A percentile compares a stretch with the other conserved stretches of the same genome.
Conservation (phyloP, 2,113 vertebrate species). For the Rhynchomys soricoides region DNA sequence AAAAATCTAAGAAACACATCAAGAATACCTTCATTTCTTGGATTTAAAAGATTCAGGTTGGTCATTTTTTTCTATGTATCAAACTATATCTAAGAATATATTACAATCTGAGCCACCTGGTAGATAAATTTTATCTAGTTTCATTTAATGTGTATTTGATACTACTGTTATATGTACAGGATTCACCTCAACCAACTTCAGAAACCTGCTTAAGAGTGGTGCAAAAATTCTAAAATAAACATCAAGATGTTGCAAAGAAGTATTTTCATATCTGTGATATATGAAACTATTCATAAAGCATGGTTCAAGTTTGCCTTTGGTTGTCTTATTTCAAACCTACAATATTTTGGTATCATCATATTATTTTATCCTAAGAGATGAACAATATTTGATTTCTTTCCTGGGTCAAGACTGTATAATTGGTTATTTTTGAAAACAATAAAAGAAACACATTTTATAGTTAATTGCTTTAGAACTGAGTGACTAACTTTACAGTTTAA, state of each 20-base stretch:
- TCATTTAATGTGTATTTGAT: neutral
- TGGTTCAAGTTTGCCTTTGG: neutral
- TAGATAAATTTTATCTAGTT: neutral
- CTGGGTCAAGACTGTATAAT: neutral
- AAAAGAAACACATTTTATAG: neutral
- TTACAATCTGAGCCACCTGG: neutral
- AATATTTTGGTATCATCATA: neutral
- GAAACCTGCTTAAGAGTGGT: too few species aligned
- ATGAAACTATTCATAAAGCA: neutral
- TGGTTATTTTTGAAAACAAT: neutral
- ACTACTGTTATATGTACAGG: accelerated
- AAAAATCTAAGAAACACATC: neutral
- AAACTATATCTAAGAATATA: neutral
- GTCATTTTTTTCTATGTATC: neutral
- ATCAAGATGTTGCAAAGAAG: neutral
- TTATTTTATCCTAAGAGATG: neutral
- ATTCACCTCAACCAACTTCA: neutral
- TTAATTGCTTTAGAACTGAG: neutral
- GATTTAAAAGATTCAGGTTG: neutral
- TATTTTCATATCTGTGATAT: neutral
- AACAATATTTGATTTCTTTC: neutral
- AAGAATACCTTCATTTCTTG: neutral
- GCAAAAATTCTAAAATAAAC: neutral
- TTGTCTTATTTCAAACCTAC: neutral
- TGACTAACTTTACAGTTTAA: neutral